Conservation (phyloP, 2,113 vertebrate genomes). For the Pteropus alecto region DNA sequence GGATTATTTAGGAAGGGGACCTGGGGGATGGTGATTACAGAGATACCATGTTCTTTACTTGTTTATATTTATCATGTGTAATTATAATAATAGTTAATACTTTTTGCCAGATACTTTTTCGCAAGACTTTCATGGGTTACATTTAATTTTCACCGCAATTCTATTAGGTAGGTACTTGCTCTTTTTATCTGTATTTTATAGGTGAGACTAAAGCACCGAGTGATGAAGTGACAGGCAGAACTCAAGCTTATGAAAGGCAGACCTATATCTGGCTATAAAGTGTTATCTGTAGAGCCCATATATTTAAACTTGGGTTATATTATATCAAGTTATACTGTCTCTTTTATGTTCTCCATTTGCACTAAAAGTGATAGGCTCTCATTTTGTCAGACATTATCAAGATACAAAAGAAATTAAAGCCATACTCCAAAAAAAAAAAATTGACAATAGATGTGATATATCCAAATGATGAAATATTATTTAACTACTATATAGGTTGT, state of each 20-base stretch:
- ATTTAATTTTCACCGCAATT: background rate
- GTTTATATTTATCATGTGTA: background rate
- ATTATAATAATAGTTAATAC: background rate
- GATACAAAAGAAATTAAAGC: background rate
- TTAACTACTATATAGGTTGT: background rate
- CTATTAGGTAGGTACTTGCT: background rate
- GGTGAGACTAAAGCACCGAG: background rate
- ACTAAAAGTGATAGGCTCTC: background rate
- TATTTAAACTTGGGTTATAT: background rate
- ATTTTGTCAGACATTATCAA: background rate
- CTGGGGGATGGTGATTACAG: background rate
- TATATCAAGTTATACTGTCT: background rate
- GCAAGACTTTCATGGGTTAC: background rate
- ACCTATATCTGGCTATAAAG: background rate
- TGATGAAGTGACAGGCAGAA: background rate
- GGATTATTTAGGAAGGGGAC: background rate
- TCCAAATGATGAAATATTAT: background rate
- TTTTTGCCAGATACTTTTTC: background rate
- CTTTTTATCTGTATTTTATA: background rate
- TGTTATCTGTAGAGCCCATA: background rate
- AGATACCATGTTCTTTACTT: background rate
- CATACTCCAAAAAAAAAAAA: background rate
- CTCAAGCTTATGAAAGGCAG: background rate
- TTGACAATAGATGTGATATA: background rate
- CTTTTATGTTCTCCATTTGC: background rate